phyloP scores from a whole-genome alignment of 2,113 vertebrate species.

The Carassius auratus region DNA sequence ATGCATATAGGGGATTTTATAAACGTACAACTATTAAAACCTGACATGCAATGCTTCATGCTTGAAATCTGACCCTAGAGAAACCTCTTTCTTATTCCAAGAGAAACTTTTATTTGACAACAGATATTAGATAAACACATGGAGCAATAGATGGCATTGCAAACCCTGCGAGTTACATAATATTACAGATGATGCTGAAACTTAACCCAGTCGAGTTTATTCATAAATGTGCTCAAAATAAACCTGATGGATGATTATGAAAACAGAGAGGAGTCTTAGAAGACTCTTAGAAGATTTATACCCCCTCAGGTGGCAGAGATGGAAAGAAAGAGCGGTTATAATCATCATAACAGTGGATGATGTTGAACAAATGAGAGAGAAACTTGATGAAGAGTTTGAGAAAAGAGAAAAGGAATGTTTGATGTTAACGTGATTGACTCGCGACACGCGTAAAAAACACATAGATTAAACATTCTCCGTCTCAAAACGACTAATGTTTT shows the following conservation, averaged over 20 bases:
- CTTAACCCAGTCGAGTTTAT: neutral
- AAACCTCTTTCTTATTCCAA: neutral
- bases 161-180: constrained; percentile 37
- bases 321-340: neutral
- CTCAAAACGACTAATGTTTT: neutral
- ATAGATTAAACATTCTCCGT: neutral
- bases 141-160: constrained; percentile 14
- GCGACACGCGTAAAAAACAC: constrained; percentile 12
- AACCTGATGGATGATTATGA: neutral
- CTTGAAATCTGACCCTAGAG: neutral
- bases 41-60: neutral
- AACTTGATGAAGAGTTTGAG: neutral
- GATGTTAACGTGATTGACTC: constrained; percentile 33
- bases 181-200: constrained; percentile 1
- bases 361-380: neutral
- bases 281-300: no score
- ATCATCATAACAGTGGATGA: neutral
- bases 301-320: neutral
- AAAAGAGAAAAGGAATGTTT: neutral
- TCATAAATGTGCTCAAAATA: neutral
- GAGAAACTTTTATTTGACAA: constrained; percentile 19
- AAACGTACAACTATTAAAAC: neutral
- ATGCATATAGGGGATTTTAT: no score
- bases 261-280: neutral
- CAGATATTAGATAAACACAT: constrained; percentile 46